Evolutionary conservation across 2,888 invertebrate species (phyloP).

Genomic region (Morpho deidamia): DNA sequence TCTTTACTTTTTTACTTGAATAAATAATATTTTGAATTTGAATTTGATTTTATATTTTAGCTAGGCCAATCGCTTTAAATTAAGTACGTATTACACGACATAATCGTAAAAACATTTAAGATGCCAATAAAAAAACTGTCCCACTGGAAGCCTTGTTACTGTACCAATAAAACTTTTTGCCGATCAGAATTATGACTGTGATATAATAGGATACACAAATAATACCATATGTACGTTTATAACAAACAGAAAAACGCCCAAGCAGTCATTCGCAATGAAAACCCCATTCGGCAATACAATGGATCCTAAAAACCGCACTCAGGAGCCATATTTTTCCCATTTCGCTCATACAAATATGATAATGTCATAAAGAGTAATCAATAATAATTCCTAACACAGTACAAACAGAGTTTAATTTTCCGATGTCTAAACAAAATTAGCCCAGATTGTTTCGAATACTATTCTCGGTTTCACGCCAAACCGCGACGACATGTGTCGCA

Average conservation of each 20-base stretch:
- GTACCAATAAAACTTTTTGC: background rate
- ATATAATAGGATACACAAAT: slow-evolving; percentile 40
- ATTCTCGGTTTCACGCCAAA: slow-evolving; percentile 39
- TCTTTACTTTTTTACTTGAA: too few species aligned
- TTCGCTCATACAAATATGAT: slow-evolving; percentile 7
- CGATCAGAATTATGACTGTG: slow-evolving; percentile 4
- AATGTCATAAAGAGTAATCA: slow-evolving; percentile 2
- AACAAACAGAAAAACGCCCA: slow-evolving; percentile 55
- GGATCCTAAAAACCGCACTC: slow-evolving; percentile 28
- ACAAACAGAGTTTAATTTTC: background rate
- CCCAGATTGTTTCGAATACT: slow-evolving; percentile 30
- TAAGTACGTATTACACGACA: too few species aligned
- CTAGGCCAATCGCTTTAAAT: too few species aligned
- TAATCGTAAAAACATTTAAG: too few species aligned
- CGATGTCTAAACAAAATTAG: slow-evolving; percentile 7
- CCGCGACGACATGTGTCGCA: slow-evolving; percentile 53
- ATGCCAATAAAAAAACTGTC: too few species aligned
- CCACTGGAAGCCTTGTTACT: too few species aligned
- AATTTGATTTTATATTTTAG: too few species aligned
- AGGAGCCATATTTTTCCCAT: slow-evolving; percentile 29
- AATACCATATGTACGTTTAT: slow-evolving; percentile 50
- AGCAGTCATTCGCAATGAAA: slow-evolving; percentile 60
- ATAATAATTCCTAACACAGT: background rate
- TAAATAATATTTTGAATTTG: too few species aligned
- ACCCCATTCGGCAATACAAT: slow-evolving; percentile 36